Evolutionary conservation across 1,140 invertebrate species (phyloP), one percentile per base, ranked within the genome.

Genomic region (Drosophila gunungcola): DNA sequence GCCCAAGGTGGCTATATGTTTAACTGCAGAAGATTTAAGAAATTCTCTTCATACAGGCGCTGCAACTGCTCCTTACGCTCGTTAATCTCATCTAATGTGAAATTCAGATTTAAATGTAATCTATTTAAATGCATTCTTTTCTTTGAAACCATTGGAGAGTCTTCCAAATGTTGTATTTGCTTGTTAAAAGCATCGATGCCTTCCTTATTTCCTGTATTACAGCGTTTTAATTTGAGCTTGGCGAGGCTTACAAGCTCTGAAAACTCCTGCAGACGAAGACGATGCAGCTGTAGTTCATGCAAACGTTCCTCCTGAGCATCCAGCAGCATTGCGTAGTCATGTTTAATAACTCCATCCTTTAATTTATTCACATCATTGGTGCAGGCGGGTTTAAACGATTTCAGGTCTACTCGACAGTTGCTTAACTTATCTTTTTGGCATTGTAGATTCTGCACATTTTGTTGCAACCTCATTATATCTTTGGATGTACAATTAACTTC

Each of bases 101-200:
- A 42, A 55, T 34, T 36, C n/a, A 39, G 4, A 13, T 41, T 42
- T 25, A 78, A 36, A 51, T 78, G 52, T 32, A 78, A 51, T 3
- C 34, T 32, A 6, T n/a, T 16, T 21, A 4, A 21, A 0, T 12
- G 4, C 9, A 6, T 32, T 13, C 11, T 12, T n/a, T 38, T 45
- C 32, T 27, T 41, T 4, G 32, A 51, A 4, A 54, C 10, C n/a
- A 42, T 7, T 21, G 60, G 73, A 3, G 38, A 78, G 3, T 54
- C 42, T 57, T n/a, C 13, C 49, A 52, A 43, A 27, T 76, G 45
- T 13, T 41, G 38, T 13, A 54, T 48, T 3, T 42, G 13, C 11
- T 77, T 41, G 48, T 72, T 78, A 25, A 57, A 72, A 25, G 57
- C 74, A 42, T 78, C 34, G 9, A 63, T 64, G n/a, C 56, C 34